Base-by-base conservation (phyloP, 2,888 invertebrate species). In the Entomobrya proxima region DNA sequence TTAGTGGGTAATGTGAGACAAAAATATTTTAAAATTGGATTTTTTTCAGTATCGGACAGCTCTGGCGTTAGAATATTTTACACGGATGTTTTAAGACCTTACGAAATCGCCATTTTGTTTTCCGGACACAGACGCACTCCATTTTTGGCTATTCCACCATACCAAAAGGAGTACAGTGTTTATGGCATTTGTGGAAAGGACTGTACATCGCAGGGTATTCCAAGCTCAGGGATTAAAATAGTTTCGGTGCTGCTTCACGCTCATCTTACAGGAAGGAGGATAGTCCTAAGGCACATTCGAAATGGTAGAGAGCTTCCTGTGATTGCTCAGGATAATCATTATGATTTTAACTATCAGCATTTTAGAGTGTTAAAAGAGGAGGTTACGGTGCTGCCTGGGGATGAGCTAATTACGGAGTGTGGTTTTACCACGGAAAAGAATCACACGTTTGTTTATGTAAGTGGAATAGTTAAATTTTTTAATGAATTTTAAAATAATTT, bases 321-420 rank as follows among this genome's bases (percentile, higher is more conserved):
- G 75, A 95, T 97, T 90, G 96, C 95, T 5, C 94, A 95, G 92
- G 94, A 78, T 18, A 78, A 78, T 40, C 78, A 78, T 37, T 3
- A 47, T 11, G 58, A 55, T 32, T 76, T 55, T 18, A n/a, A n/a
- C n/a, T n/a, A n/a, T n/a, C 78, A 78, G 35, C 44, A 78, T 9
- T 61, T 24, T 35, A 24, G 78, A 2, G 2, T 55, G 21, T 24
- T 77, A 1, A 35, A 37, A 40, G 30, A 58, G 58, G 96, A 96
- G 88, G 94, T 95, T 15, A 94, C 94, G 52, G 94, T 97, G 61
- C 92, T 95, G 89, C 96, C 95, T 4, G 96, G 96, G 2, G 97
- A 97, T 91, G 95, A 95, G 74, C 92, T 97, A 61, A 94, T 97
- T 40, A 95, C 96, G 0, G 96, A 97, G 92, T 97, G 97, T 91